These are phyloP conservation scores for Prenolepis imparis DNA, from an alignment of 2,888 invertebrate species.

Conservation along the genomic window DNA sequence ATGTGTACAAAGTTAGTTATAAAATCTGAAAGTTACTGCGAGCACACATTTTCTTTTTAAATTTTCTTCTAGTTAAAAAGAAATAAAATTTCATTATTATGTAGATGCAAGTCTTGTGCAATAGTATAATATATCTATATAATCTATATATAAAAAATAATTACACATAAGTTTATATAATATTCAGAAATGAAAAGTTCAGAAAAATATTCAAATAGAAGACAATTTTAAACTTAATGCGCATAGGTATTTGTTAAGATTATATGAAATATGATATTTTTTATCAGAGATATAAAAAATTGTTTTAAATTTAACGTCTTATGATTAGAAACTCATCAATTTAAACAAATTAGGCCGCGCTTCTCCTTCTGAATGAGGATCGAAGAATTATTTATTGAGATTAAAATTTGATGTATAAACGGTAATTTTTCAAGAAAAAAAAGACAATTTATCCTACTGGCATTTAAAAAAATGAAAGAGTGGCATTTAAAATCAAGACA, in stretches of 20 bases:
- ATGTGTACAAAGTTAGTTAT: not conserved
- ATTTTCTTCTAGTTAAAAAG: not conserved
- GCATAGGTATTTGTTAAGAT: not conserved
- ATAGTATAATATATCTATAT: not conserved
- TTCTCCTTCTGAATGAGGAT: not conserved
- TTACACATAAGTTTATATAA: not conserved
- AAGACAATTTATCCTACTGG: not conserved
- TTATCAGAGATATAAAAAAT: not conserved
- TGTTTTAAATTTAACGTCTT: not conserved
- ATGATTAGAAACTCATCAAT: not conserved
- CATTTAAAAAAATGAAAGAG: slow-evolving; percentile 5
- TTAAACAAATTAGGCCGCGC: not conserved
- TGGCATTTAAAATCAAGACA: not conserved
- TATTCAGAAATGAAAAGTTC: too few species aligned
- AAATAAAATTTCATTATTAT: not conserved
- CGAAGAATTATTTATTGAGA: not conserved
- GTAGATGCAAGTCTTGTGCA: not conserved
- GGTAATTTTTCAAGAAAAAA: not conserved
- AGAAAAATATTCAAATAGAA: not conserved
- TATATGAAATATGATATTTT: not conserved
- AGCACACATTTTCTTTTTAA: not conserved
- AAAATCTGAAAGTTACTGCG: not conserved
- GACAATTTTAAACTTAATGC: not conserved
- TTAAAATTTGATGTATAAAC: not conserved
- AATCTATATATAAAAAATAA: too few species aligned